A percentile compares a stretch with the other conserved stretches of the same genome.
These are phyloP conservation scores for Progne subis DNA, from an alignment of 2,113 vertebrate genomes.

Conservation along the genomic window DNA sequence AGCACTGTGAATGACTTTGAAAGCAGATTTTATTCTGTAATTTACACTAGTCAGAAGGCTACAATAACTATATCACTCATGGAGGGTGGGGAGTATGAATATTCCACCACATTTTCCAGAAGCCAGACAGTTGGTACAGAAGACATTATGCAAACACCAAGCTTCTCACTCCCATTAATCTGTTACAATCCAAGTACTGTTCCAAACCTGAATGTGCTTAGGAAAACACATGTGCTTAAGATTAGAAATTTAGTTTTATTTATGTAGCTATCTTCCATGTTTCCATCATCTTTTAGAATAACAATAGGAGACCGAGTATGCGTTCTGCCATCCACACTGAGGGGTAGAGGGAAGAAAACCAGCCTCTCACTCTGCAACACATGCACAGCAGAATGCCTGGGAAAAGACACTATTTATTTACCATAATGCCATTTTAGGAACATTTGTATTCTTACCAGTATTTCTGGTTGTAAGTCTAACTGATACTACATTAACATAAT, in stretches of 20 bases:
- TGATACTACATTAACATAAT: not conserved
- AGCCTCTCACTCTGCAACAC: not conserved
- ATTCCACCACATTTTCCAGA: conserved; percentile 22
- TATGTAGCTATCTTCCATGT: not conserved
- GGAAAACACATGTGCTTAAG: not conserved
- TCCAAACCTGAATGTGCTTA: not conserved
- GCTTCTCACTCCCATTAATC: not conserved
- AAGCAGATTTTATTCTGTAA: conserved; percentile 18
- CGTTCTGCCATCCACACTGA: not conserved
- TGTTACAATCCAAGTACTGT: not conserved
- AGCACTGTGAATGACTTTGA: not conserved
- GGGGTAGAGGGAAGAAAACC: not conserved
- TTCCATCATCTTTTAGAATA: not conserved
- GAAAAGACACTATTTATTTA: not conserved
- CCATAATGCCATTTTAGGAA: not conserved
- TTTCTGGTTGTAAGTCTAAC: not conserved
- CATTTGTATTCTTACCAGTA: not conserved
- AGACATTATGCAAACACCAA: not conserved
- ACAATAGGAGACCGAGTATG: not conserved
- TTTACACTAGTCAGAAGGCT: conserved; percentile 13
- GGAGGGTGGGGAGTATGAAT: not conserved
- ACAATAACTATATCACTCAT: not conserved
- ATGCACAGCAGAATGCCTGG: not conserved
- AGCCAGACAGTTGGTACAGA: not conserved
- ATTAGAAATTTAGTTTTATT: not conserved